These are phyloP conservation scores for Squalus acanthias DNA, from an alignment of 2,797 vertebrate species.

Conservation along the genomic window DNA sequence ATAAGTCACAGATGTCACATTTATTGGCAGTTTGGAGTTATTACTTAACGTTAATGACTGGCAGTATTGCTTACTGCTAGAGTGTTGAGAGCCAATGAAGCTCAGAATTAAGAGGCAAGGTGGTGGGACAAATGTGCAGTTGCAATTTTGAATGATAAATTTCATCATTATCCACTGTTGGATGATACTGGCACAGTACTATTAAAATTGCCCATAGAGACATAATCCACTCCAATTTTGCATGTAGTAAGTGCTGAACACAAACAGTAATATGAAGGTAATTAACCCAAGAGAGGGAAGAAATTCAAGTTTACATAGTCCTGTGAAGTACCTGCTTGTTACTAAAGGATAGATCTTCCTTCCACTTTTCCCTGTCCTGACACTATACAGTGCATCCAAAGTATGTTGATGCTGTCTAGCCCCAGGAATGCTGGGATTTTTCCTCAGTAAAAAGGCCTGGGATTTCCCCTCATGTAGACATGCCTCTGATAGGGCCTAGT, in stretches of 20 bases:
- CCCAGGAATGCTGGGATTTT: background rate
- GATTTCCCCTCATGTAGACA: background rate
- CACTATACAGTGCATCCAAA: background rate
- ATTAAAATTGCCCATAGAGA: background rate
- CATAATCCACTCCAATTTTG: background rate
- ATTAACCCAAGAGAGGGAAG: background rate
- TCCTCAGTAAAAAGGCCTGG: background rate
- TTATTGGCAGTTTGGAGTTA: background rate
- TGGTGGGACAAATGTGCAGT: background rate
- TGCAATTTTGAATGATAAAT: background rate
- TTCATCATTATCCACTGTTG: background rate
- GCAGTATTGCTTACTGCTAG: background rate
- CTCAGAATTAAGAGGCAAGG: background rate
- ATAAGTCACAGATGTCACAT: slow-evolving; percentile 3
- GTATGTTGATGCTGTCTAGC: background rate
- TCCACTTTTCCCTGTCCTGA: background rate
- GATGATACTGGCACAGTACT: background rate
- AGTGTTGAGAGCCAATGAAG: background rate
- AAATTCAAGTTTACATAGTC: background rate
- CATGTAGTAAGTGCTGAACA: background rate
- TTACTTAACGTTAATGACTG: background rate
- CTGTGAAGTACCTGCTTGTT: background rate
- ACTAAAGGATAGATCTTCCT: background rate
- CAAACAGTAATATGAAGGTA: background rate
- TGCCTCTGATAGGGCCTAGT: background rate